Evolutionary conservation across 2,797 vertebrate genomes (phyloP).

Genomic region (Pipistrellus pipistrellus): DNA sequence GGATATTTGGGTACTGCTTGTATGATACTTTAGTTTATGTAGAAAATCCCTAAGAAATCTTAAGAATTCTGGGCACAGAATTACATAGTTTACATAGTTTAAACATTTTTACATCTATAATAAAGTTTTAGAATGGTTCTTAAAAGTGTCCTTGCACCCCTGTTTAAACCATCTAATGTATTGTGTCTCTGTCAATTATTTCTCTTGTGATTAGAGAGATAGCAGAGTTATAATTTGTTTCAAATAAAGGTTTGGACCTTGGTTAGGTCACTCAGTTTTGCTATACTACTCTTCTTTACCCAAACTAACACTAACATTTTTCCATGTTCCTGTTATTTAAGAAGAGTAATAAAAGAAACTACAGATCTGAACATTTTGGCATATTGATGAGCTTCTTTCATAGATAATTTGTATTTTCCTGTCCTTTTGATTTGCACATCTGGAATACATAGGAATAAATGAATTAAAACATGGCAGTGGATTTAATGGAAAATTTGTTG

Average conservation of each 20-base stretch:
- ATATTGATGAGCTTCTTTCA: background rate
- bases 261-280: background rate
- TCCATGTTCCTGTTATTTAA: background rate
- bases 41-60: background rate
- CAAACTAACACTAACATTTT: background rate
- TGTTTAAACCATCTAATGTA: background rate
- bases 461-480: background rate
- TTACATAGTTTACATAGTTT: background rate
- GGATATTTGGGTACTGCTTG: background rate
- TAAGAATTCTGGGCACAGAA: background rate
- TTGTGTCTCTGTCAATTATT: background rate
- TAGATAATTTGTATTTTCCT: background rate
- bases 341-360: background rate
- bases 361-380: background rate
- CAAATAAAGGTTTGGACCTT: background rate
- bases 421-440: background rate
- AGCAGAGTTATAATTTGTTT: background rate
- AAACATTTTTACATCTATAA: background rate
- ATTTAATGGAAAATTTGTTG: background rate
- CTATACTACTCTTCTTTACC: background rate
- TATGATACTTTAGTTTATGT: slow-evolving; percentile 6
- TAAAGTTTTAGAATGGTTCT: slow-evolving; percentile 4
- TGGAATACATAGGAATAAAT: background rate
- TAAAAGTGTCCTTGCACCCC: background rate
- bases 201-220: background rate